phyloP scores from a whole-genome alignment of 1,140 invertebrate species.

The Laodelphax striatellus region DNA sequence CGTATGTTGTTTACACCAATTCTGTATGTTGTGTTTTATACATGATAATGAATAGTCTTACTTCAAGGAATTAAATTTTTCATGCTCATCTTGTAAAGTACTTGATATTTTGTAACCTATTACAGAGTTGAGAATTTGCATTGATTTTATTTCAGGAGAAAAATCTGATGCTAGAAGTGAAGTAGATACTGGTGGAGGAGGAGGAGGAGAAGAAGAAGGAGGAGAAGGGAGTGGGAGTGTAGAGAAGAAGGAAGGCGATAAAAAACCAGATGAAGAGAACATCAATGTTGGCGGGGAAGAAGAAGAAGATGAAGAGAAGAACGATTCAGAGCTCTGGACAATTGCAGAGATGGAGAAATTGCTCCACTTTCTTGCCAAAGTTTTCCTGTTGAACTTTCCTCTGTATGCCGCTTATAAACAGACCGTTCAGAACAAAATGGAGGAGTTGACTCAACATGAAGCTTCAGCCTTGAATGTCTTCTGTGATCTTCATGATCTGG shows the following conservation, averaged over 20 bases:
- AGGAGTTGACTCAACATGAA: conserved; percentile 66
- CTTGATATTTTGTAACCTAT: too few relatives aligned
- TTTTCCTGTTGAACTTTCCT: conserved; percentile 80
- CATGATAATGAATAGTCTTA: too few relatives aligned
- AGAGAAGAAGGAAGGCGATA: not conserved
- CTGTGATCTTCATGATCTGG: conserved; percentile 85
- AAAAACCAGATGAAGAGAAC: not conserved
- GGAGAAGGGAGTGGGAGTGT: not conserved
- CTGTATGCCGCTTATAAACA: conserved; percentile 88
- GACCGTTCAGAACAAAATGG: conserved; percentile 55
- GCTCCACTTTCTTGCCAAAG: conserved; percentile 64
- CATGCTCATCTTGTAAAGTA: too few relatives aligned
- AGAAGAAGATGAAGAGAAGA: not conserved
- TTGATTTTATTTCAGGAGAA: not conserved
- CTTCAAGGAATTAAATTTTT: too few relatives aligned
- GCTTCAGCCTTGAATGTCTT: conserved; percentile 64
- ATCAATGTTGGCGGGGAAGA: not conserved
- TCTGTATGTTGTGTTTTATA: too few relatives aligned
- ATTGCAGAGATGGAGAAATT: conserved; percentile 66
- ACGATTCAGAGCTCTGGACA: conserved; percentile 40
- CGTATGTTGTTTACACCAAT: too few relatives aligned
- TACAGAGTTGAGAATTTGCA: too few relatives aligned
- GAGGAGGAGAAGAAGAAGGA: not conserved
- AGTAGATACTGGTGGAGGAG: not conserved
- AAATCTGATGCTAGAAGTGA: not conserved